Conservation (phyloP, 2,888 invertebrate genomes). For the Zygaena filipendulae region DNA sequence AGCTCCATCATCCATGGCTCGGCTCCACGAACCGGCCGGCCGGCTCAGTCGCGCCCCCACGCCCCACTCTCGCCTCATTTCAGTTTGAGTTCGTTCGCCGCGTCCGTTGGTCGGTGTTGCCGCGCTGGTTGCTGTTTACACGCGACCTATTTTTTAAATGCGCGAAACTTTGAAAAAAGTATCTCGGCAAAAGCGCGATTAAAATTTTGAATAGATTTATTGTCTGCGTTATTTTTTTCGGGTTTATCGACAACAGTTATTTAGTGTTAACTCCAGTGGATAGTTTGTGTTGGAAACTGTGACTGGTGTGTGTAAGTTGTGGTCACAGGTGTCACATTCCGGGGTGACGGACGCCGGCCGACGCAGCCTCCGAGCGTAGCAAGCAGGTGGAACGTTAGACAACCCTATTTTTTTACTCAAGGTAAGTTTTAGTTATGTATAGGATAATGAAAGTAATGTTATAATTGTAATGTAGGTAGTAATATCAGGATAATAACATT, state of each 20-base stretch:
- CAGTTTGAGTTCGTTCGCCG: constrained; percentile 45
- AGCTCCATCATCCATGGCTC: constrained; percentile 7
- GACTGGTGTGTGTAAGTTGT: constrained; percentile 40
- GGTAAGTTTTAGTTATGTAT: too few relatives aligned
- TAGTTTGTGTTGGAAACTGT: constrained; percentile 32
- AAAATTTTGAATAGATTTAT: neutral
- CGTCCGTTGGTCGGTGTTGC: constrained; percentile 23
- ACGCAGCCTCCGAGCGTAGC: constrained; percentile 42
- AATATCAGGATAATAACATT: too few relatives aligned
- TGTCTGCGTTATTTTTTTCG: constrained; percentile 1
- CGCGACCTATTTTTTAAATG: constrained; percentile 19
- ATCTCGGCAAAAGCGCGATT: constrained; percentile 15
- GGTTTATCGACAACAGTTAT: too few relatives aligned
- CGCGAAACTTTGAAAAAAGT: constrained; percentile 62
- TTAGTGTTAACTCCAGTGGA: too few relatives aligned
- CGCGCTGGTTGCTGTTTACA: constrained; percentile 17
- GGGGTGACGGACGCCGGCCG: constrained; percentile 48
- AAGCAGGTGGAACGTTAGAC: constrained; percentile 45
- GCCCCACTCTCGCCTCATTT: constrained; percentile 26
- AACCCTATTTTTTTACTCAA: constrained; percentile 33
- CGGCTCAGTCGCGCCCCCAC: too few relatives aligned
- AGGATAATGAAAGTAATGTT: too few relatives aligned
- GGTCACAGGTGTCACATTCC: constrained; percentile 63
- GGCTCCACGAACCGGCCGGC: constrained; percentile 18
- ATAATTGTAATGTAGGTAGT: too few relatives aligned